Evolutionary conservation across 2,888 invertebrate genomes (phyloP), one percentile per base, ranked within the genome.

Genomic region (Choristoneura rosaceana): DNA sequence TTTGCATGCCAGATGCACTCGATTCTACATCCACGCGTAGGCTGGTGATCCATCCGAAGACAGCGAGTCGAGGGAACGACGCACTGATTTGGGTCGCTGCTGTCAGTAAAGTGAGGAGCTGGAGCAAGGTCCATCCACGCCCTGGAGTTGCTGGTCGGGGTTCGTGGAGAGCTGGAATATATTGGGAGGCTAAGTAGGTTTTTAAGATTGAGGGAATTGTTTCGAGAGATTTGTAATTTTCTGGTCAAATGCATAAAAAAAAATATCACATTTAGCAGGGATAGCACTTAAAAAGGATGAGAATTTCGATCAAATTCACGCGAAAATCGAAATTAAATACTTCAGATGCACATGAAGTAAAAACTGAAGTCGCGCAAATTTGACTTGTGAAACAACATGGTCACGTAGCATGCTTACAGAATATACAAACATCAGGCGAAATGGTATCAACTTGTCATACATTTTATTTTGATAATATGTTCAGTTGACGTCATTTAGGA

Each of bases 81-180:
- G 82, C 75, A 82, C 81, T 78, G 83, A 77, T 81, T 86, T 87
- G 76, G 85, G 79, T 74, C 79, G 85, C 84, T 85, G 86, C 80
- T 91, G 93, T 94, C 94, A 94, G 94, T 94, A 94, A 81, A 93
- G 91, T 74, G 94, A 93, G 0, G 93, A 87, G 78, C 93, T 93
- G 67, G 93, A 91, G 74, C 94, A 94, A 0, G 94, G 94, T 4
- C 93, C 93, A 81, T 93, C 94, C 63, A 93, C 92, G 55, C 94
- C 94, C 75, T 91, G 92, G 71, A 93, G 77, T 76, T 87, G 90
- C 79, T 87, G 89, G 62, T 91, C 91, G 8, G 88, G 88, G 73
- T 88, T 92, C 17, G 88, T 80, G 74, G 89, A 84, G 75, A 92
- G 78, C 93, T 93, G 88, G 4, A 88, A 86, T 43, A 52, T 17